Evolutionary conservation across 2,113 vertebrate genomes (phyloP), one percentile per base, ranked within the genome.

Genomic region (Willisornis vidua): DNA sequence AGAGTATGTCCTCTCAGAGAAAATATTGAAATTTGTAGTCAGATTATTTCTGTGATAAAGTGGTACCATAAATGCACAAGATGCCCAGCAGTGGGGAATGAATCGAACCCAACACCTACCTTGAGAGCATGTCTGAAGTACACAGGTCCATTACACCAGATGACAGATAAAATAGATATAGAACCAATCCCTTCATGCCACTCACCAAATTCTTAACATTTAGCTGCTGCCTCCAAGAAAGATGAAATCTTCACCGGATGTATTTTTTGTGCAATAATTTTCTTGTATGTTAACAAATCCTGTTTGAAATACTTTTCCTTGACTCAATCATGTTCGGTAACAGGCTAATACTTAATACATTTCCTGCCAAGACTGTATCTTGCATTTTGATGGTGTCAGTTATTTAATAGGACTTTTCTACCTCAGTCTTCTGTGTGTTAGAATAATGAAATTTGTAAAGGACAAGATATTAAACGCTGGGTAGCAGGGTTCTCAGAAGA

Each of bases 401-500:
- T 93, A 66, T 37, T 22, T 75, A 55, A 54, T 8, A 73, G 37
- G 24, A 43, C 15, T 84, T 91, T 58, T 75, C 8, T 2, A 82
- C 11, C 19, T 57, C 46, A 46, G 8, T 41, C 11, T 81, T 39
- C 28, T 49, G 29, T 4, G 7, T 85, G 4, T 81, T 74, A 87
- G 13, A 92, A 66, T 80, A 46, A 51, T 37, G 35, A 3, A 71
- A 5, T 67, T 85, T 79, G 52, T 68, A 68, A 89, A 52, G 33
- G 45, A 81, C 85, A 91, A 75, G 73, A 83, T 75, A 92, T 61
- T 88, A 94, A 86, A 83, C 65, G 43, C 48, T 55, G 48, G 46
- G 18, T 37, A 83, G 63, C 49, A 71, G n/a, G 2, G 71, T 92
- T 95, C 66, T 78, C 66, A 86, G 72, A 62, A 94, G 45, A 72